These are phyloP conservation scores for Xenopus laevis DNA, from an alignment of 2,113 vertebrate species.

Conservation along the genomic window DNA sequence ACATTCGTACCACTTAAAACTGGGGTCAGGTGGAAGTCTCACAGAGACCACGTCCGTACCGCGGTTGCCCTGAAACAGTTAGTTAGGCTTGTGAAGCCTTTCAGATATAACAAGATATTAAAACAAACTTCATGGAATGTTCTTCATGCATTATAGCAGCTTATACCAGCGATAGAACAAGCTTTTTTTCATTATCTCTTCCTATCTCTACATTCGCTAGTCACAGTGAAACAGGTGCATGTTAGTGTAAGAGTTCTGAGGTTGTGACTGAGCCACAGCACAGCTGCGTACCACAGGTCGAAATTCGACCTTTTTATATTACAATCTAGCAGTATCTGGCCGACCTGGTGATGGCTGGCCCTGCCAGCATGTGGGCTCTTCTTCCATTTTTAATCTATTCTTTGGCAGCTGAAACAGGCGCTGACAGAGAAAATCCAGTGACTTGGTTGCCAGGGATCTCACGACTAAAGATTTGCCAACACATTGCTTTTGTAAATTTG, in stretches of 20 bases:
- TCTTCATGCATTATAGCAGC: slow-evolving; percentile 89
- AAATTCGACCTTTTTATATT: slow-evolving; percentile 75
- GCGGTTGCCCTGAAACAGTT: slow-evolving; percentile 90
- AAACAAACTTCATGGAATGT: slow-evolving; percentile 97
- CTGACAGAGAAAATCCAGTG: slow-evolving; percentile 91
- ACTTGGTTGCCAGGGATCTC: slow-evolving; percentile 79
- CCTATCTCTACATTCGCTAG: slow-evolving; percentile 88
- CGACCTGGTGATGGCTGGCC: slow-evolving; percentile 70
- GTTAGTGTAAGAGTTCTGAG: slow-evolving; percentile 75
- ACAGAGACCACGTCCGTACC: slow-evolving; percentile 99
- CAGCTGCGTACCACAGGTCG: slow-evolving; percentile 83
- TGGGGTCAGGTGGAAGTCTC: slow-evolving; percentile 98
- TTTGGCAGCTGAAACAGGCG: slow-evolving; percentile 92
- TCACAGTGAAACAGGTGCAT: slow-evolving; percentile 95
- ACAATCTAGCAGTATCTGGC: slow-evolving; percentile 83
- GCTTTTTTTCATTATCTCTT: slow-evolving; percentile 71
- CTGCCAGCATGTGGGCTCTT: slow-evolving; percentile 90
- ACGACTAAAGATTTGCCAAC: slow-evolving; percentile 67
- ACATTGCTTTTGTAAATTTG: background rate
- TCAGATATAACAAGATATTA: slow-evolving; percentile 92
- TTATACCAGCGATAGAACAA: slow-evolving; percentile 84
- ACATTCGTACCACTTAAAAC: slow-evolving; percentile 99
- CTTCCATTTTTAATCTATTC: slow-evolving; percentile 78
- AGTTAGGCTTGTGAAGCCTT: slow-evolving; percentile 94
- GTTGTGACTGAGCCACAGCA: slow-evolving; percentile 87